phyloP scores from a whole-genome alignment of 1,140 invertebrate species.

The Neodiprion pinetum region DNA sequence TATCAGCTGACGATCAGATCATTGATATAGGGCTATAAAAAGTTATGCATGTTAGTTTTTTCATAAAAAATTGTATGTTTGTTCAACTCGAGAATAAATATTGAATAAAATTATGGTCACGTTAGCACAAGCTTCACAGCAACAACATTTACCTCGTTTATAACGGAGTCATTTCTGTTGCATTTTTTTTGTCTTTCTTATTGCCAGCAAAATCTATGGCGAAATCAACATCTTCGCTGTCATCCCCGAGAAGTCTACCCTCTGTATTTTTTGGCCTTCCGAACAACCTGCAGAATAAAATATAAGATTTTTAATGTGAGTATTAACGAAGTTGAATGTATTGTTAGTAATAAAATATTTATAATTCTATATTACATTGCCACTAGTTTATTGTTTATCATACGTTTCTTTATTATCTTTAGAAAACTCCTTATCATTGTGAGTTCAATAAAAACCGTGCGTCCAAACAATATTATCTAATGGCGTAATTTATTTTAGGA shows the following conservation, averaged over 20 bases:
- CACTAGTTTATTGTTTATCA: neutral
- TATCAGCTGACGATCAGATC: no score
- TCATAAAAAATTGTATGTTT: no score
- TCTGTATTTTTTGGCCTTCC: constrained; percentile 51
- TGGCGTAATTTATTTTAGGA: neutral
- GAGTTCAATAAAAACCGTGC: no score
- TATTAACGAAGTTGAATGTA: no score
- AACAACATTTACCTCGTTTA: constrained; percentile 20
- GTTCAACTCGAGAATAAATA: no score
- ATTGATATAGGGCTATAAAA: no score
- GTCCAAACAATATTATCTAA: neutral
- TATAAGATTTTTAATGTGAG: no score
- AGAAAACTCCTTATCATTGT: neutral
- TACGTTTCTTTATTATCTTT: neutral
- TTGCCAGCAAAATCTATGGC: constrained; percentile 46
- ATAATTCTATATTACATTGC: neutral
- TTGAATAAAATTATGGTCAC: no score
- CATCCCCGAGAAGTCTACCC: constrained; percentile 45
- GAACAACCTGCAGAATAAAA: constrained; percentile 46
- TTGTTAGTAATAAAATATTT: no score
- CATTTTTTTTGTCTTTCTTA: constrained; percentile 40
- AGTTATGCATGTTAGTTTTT: no score
- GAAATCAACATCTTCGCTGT: constrained; percentile 46
- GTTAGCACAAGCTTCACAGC: no score
- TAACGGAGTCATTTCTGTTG: constrained; percentile 40